Conservation (phyloP, 2,113 vertebrate genomes). For the Tupaia tana region DNA sequence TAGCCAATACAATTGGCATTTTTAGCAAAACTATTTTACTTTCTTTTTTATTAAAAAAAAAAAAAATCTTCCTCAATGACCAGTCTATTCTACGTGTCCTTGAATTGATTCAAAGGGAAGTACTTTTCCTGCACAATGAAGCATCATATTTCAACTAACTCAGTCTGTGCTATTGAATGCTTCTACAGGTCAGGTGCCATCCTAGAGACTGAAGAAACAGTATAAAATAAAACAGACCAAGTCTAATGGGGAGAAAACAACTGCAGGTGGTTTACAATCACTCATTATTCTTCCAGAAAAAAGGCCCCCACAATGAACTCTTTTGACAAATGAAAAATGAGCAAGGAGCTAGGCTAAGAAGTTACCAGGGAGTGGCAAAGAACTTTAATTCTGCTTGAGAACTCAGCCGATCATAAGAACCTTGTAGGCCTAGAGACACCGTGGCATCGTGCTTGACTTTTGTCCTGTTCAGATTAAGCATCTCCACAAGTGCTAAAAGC, state of each 20-base stretch:
- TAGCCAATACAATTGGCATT: not conserved
- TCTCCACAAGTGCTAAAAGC: not conserved
- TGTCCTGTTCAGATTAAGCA: not conserved
- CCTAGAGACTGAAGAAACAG: not conserved
- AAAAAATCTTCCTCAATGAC: not conserved
- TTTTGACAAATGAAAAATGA: not conserved
- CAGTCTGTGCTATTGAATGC: not conserved
- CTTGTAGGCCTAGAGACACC: not conserved
- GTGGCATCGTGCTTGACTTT: not conserved
- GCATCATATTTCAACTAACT: not conserved
- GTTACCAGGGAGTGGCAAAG: not conserved
- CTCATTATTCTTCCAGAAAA: not conserved
- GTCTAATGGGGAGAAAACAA: not conserved
- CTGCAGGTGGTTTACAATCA: not conserved
- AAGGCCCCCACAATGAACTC: not conserved
- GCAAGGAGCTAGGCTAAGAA: not conserved
- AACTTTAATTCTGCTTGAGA: not conserved
- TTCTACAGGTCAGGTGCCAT: not conserved
- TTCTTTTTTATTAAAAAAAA: not conserved
- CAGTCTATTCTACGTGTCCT: not conserved
- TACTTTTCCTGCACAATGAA: constrained; percentile 1
- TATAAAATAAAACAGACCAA: not conserved
- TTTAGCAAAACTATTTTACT: constrained; percentile 21
- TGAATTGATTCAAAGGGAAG: constrained; percentile 3
- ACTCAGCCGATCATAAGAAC: not conserved